Evolutionary conservation across 2,797 vertebrate genomes (phyloP), one percentile per base, ranked within the genome.

Genomic region (Acipenser ruthenus): DNA sequence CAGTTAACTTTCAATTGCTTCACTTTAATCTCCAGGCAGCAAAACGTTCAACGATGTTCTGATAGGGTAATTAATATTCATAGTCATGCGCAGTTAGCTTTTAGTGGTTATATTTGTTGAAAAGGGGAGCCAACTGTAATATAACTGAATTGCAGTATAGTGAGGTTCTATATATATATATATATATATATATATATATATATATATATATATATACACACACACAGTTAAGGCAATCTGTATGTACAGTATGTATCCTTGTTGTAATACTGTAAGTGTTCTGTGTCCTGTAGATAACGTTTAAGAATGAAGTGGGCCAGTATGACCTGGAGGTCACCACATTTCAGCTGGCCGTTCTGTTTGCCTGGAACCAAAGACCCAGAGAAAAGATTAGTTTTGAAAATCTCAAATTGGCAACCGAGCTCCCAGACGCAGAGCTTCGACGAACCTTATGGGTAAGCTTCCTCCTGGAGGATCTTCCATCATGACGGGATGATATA

Each of bases 341-440:
- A 0, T 99, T 99, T 87, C 96, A 99, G 79, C 85, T 99, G 72
- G 96, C 96, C 11, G 96, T 99, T 70, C 80, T 99, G 72, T 99
- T 98, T 73, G 96, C 95, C 0, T 99, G 96, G 96, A 99, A 99
- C 90, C 96, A 99, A 92, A 92, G 96, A 84, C 96, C 95, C 8
- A 88, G 94, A 82, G 96, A 99, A 83, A 93, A 92, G 80, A 99
- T 99, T 86, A 98, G 94, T 85, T 99, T 99, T 76, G 96, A 99
- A 83, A 99, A 99, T 86, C 91, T 99, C 60, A 98, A 98, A 80
- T 81, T 99, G 68, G 96, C 96, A 71, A 96, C 95, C 0, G 96
- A 99, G 80, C 91, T 99, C 64, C 95, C 96, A 15, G 96, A 99
- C 70, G 96, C 96, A 11, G 96, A 99, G 81, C 92, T 99, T 75